These are phyloP conservation scores for Thomomys bottae DNA, from an alignment of 2,113 vertebrate genomes.

Conservation along the genomic window DNA sequence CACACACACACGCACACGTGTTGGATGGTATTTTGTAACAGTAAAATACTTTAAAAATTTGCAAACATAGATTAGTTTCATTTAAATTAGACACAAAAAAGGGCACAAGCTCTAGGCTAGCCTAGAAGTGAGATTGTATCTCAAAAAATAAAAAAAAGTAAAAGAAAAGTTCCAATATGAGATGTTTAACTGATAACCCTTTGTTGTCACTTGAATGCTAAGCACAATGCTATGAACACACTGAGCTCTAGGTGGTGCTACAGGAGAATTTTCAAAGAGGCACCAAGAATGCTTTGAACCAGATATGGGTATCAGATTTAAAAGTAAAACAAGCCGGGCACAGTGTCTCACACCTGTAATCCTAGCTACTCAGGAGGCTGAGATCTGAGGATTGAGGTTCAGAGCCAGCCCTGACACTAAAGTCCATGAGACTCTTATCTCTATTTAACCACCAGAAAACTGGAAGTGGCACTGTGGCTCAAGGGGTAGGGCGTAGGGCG, in stretches of 20 bases:
- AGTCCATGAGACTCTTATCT: too few relatives aligned
- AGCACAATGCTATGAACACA: not conserved
- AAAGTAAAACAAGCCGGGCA: too few relatives aligned
- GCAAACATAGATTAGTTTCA: not conserved
- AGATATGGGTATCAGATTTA: not conserved
- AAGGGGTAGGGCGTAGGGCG: too few relatives aligned
- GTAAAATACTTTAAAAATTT: not conserved
- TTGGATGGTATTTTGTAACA: not conserved
- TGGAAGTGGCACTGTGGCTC: too few relatives aligned
- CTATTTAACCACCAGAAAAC: too few relatives aligned
- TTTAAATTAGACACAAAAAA: not conserved
- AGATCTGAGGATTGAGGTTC: too few relatives aligned
- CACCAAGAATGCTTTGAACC: not conserved
- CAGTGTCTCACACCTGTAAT: too few relatives aligned
- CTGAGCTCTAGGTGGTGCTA: not conserved
- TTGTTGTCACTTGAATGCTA: not conserved
- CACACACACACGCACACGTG: too few relatives aligned
- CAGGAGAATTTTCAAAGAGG: not conserved
- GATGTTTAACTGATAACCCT: not conserved
- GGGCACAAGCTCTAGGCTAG: not conserved
- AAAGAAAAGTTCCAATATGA: not conserved
- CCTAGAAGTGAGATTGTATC: not conserved
- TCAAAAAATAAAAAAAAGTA: not conserved
- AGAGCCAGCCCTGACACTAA: too few relatives aligned
- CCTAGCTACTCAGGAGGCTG: too few relatives aligned